Percentiles rank a stretch among this genome's conserved stretches.
phyloP scores from a whole-genome alignment of 2,113 vertebrate genomes.

The Empidonax alnorum region DNA sequence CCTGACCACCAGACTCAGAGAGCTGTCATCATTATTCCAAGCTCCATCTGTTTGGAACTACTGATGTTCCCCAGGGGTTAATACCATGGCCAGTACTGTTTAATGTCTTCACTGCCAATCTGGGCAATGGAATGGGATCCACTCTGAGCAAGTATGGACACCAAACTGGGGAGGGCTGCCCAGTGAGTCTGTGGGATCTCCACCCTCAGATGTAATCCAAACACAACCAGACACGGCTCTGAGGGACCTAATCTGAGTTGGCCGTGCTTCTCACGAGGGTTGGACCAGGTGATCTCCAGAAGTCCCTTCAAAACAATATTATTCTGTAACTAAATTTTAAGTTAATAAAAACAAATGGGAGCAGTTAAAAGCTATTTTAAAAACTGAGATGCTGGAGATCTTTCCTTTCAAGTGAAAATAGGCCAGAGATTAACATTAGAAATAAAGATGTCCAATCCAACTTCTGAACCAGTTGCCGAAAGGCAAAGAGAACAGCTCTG shows the following conservation, averaged over 20 bases:
- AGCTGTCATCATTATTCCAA: not conserved
- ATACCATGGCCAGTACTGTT: not conserved
- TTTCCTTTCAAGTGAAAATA: not conserved
- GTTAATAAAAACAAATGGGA: not conserved
- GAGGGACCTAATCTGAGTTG: not conserved
- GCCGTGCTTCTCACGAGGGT: not conserved
- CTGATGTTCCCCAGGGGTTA: not conserved
- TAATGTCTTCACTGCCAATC: not conserved
- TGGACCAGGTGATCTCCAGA: not conserved
- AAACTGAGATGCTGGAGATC: not conserved
- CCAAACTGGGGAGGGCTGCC: not conserved
- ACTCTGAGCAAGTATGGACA: not conserved
- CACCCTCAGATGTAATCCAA: not conserved
- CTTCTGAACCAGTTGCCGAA: not conserved
- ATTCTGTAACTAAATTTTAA: not conserved
- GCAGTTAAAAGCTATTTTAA: not conserved
- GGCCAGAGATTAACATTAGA: not conserved
- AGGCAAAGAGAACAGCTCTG: not conserved
- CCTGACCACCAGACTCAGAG: not conserved
- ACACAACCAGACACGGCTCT: not conserved
- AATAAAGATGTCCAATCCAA: not conserved
- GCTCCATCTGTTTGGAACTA: not conserved
- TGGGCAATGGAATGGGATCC: not conserved
- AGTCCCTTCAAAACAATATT: not conserved
- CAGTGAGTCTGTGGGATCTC: not conserved